phyloP scores from a whole-genome alignment of 2,113 vertebrate genomes.

The Prietella phreatophila region DNA sequence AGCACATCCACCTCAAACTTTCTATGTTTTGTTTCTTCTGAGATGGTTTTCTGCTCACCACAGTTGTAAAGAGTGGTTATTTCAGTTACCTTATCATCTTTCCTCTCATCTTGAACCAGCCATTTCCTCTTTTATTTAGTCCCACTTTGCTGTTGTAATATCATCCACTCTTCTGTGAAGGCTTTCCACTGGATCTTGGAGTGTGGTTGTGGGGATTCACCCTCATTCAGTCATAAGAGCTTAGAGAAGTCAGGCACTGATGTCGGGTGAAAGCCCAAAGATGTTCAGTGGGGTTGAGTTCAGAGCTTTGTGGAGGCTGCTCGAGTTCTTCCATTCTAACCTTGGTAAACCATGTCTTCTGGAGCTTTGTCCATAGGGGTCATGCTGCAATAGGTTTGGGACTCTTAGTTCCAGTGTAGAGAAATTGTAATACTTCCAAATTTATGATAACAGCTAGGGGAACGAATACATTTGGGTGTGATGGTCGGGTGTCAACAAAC shows the following conservation, averaged over 20 bases:
- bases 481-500: not conserved
- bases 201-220: not conserved
- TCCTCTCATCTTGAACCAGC: not conserved
- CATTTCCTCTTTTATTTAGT: not conserved
- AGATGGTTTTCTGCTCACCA: not conserved
- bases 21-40: not conserved
- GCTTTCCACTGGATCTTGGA: not conserved
- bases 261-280: not conserved
- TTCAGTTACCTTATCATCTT: not conserved
- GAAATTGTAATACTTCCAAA: not conserved
- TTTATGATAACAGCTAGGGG: not conserved
- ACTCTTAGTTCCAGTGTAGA: not conserved
- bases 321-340: not conserved
- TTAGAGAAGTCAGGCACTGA: not conserved
- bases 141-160: not conserved
- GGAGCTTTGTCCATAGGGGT: not conserved
- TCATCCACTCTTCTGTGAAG: not conserved
- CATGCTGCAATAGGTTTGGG: not conserved
- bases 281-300: not conserved
- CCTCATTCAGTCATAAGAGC: not conserved
- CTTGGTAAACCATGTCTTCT: not conserved
- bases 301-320: not conserved
- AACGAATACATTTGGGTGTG: not conserved
- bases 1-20: too few species aligned
- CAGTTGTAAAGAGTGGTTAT: not conserved